Percentiles rank a stretch among this genome's conserved stretches.
phyloP scores from a whole-genome alignment of 2,888 invertebrate genomes.

The Melinaea marsaeus region DNA sequence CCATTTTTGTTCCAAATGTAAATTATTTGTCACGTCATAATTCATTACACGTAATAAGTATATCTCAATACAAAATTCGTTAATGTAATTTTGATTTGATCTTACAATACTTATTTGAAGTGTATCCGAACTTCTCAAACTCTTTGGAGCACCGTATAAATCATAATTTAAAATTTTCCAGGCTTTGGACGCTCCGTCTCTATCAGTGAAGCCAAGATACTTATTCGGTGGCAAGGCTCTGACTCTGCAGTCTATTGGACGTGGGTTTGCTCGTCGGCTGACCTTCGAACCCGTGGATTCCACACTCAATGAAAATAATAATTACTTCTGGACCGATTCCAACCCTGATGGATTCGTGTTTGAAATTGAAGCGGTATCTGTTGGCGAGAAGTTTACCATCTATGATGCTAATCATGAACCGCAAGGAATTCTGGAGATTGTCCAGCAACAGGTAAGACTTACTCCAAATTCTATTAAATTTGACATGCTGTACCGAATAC shows the following conservation, averaged over 20 bases:
- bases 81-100: conserved; percentile 3
- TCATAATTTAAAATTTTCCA: conserved; percentile 47
- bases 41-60: conserved; percentile 1
- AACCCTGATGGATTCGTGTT: conserved; percentile 85
- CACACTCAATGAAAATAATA: conserved; percentile 81
- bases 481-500: too few species aligned
- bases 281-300: conserved; percentile 82
- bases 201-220: conserved; percentile 73
- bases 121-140: conserved; percentile 15
- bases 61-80: not conserved
- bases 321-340: conserved; percentile 89
- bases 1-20: conserved; percentile 6
- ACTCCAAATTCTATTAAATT: not conserved
- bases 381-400: conserved; percentile 85
- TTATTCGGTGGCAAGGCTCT: conserved; percentile 83
- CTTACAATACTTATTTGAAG: conserved; percentile 5
- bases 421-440: conserved; percentile 82
- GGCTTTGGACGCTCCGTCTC: conserved; percentile 64
- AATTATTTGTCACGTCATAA: conserved; percentile 2
- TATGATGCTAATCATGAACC: conserved; percentile 82
- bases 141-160: conserved; percentile 41
- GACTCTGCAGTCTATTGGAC: conserved; percentile 82
- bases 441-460: conserved; percentile 79
- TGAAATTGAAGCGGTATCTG: conserved; percentile 81
- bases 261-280: conserved; percentile 84